Percentiles rank a stretch among this genome's conserved stretches.
Conservation (phyloP, 2,797 vertebrate species). For the Platalea minor region DNA sequence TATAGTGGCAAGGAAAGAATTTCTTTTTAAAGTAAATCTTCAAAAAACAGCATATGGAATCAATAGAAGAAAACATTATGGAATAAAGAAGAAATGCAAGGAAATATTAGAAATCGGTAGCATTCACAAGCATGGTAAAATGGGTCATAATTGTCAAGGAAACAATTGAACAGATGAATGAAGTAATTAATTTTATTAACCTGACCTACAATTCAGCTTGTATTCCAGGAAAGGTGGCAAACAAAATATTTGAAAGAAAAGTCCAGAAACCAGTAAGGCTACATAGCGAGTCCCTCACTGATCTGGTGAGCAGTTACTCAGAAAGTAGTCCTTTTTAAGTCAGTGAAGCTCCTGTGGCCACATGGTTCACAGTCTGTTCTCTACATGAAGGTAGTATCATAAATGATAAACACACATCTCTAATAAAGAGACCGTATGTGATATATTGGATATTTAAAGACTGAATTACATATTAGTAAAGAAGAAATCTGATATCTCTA, state of each 20-base stretch:
- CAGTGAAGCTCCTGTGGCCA: background rate
- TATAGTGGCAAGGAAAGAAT: background rate
- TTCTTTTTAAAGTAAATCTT: background rate
- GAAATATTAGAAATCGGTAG: background rate
- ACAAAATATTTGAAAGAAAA: background rate
- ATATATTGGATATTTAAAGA: background rate
- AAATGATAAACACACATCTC: background rate
- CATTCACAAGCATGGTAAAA: background rate
- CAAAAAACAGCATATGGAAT: background rate
- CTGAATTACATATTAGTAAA: background rate
- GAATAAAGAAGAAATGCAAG: background rate
- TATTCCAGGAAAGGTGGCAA: background rate
- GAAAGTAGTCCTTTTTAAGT: background rate
- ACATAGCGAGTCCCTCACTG: background rate
- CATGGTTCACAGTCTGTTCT: background rate
- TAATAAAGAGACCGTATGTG: background rate
- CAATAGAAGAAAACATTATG: background rate
- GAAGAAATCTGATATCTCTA: background rate
- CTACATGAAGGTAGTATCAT: background rate
- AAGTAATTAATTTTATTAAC: constrained; percentile 5
- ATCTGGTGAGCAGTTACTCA: background rate
- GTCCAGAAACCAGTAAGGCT: background rate
- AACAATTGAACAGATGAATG: background rate
- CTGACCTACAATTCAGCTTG: background rate
- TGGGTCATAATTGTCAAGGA: background rate